A percentile compares a stretch with the other conserved stretches of the same genome.
Conservation (phyloP, 2,888 invertebrate genomes). For the Morpho helenor region DNA sequence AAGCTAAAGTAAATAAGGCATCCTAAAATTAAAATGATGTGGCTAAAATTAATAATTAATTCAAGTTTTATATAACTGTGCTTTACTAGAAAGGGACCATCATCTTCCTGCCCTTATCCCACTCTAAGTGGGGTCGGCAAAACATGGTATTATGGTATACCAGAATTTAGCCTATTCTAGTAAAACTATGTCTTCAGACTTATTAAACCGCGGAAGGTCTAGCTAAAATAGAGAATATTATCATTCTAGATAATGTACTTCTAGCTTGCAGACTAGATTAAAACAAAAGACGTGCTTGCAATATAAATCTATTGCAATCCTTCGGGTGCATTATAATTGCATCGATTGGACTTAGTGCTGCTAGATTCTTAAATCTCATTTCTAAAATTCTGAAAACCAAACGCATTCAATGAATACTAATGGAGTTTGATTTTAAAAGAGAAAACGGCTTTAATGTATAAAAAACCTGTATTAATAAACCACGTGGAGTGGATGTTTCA, state of each 20-base stretch:
- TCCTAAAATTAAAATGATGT: slow-evolving; percentile 32
- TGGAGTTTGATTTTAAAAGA: not conserved
- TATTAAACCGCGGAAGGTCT: slow-evolving; percentile 35
- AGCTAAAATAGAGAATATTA: slow-evolving; percentile 41
- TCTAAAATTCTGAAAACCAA: not conserved
- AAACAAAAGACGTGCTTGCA: slow-evolving; percentile 76
- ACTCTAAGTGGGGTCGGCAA: too few species aligned
- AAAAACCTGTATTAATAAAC: too few species aligned
- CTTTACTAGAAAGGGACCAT: slow-evolving; percentile 37
- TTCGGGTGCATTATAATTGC: slow-evolving; percentile 75
- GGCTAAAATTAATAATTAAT: slow-evolving; percentile 62
- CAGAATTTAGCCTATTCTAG: slow-evolving; percentile 33
- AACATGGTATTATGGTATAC: slow-evolving; percentile 28
- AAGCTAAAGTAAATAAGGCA: slow-evolving; percentile 26
- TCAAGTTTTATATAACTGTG: slow-evolving; percentile 50
- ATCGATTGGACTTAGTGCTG: slow-evolving; percentile 43
- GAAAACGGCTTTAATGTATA: too few species aligned
- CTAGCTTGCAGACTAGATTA: slow-evolving; percentile 64
- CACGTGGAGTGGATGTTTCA: too few species aligned
- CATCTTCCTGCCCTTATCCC: slow-evolving; percentile 16
- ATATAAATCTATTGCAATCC: slow-evolving; percentile 72
- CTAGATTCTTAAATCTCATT: slow-evolving; percentile 49
- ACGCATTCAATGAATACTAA: slow-evolving; percentile 2
- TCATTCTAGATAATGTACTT: slow-evolving; percentile 52
- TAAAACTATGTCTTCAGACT: slow-evolving; percentile 20